Conservation (phyloP, 2,888 invertebrate species). For the Syritta pipiens region DNA sequence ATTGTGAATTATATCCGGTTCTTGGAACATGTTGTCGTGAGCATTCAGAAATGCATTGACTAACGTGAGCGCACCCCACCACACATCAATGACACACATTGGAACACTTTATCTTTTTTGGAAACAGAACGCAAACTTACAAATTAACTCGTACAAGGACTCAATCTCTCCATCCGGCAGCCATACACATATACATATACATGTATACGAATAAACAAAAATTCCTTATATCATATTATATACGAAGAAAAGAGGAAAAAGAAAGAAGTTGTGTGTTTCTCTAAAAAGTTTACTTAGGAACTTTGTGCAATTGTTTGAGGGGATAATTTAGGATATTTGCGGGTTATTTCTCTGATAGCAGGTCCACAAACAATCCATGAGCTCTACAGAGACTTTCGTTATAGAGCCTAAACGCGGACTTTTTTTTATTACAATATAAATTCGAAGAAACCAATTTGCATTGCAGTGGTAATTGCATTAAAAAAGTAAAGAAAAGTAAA, state of each 20-base stretch:
- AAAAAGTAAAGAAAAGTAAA: too few species aligned
- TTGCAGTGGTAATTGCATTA: conserved; percentile 63
- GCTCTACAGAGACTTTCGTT: conserved; percentile 63
- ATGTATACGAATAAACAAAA: conserved; percentile 54
- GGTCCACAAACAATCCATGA: too few species aligned
- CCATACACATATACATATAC: too few species aligned
- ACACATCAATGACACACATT: conserved; percentile 40
- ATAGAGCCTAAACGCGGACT: conserved; percentile 58
- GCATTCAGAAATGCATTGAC: too few species aligned
- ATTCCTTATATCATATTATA: conserved; percentile 60
- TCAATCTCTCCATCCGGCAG: neutral
- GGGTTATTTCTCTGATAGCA: neutral
- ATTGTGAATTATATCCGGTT: conserved; percentile 58
- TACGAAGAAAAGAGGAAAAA: too few species aligned
- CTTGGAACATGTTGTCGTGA: conserved; percentile 18
- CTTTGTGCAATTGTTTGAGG: conserved; percentile 50
- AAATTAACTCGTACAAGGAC: conserved; percentile 61
- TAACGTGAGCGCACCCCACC: too few species aligned
- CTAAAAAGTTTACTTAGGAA: conserved; percentile 53
- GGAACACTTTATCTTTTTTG: conserved; percentile 58
- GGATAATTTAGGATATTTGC: conserved; percentile 48
- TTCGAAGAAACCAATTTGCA: conserved; percentile 28
- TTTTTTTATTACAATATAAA: conserved; percentile 42
- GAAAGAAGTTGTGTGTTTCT: conserved; percentile 43
- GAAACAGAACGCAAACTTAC: conserved; percentile 50